Conservation (phyloP, 2,113 vertebrate genomes). For the Pelecanoides urinatrix region DNA sequence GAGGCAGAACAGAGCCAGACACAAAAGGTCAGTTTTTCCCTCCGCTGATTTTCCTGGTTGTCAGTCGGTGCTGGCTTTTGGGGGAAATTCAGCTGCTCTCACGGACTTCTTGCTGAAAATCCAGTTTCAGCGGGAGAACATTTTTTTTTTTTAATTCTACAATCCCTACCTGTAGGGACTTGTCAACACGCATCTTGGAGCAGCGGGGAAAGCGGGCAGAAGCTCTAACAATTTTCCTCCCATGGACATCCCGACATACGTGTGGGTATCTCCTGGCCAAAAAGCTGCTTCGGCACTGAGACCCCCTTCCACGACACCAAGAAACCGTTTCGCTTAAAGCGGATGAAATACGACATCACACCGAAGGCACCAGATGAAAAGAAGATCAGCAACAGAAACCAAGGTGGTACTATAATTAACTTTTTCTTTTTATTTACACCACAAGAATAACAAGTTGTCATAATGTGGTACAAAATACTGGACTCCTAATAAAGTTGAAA, state of each 20-base stretch:
- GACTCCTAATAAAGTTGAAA: slow-evolving; percentile 78
- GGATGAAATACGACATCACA: not conserved
- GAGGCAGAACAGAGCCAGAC: not conserved
- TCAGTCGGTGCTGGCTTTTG: not conserved
- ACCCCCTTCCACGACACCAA: not conserved
- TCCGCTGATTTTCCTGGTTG: not conserved
- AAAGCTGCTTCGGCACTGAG: rapidly evolving
- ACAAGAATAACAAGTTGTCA: slow-evolving; percentile 82
- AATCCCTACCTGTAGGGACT: not conserved
- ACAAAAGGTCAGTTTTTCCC: not conserved
- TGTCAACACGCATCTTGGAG: rapidly evolving
- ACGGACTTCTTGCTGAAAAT: not conserved
- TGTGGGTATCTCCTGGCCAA: not conserved
- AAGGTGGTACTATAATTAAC: slow-evolving; percentile 67
- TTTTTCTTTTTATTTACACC: slow-evolving; percentile 85
- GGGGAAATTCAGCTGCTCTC: not conserved
- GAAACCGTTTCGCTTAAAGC: not conserved
- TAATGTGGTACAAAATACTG: slow-evolving; percentile 80
- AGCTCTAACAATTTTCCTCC: not conserved
- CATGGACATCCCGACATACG: rapidly evolving
- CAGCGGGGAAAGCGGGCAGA: not conserved
- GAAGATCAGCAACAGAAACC: slow-evolving; percentile 25
- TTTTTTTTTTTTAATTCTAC: not conserved
- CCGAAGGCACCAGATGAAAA: not conserved
- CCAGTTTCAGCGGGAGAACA: not conserved